Evolutionary conservation across 1,140 invertebrate species (phyloP).

Genomic region (Drosophila arizonae): DNA sequence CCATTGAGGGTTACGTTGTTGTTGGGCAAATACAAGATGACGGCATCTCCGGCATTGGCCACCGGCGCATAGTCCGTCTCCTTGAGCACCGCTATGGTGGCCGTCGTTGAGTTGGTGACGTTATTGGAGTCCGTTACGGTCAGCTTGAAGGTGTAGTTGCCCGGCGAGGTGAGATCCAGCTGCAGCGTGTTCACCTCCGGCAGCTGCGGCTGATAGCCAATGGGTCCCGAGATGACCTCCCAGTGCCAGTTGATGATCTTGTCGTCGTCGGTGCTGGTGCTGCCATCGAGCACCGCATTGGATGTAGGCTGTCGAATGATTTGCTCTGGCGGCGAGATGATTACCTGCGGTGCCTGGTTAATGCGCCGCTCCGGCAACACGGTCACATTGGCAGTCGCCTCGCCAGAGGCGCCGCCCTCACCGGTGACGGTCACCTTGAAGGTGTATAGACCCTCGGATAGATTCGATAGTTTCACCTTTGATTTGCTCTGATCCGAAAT

Average conservation of each 20-base stretch:
- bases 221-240: conserved; percentile 93
- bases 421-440: conserved; percentile 93
- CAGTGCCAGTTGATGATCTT: conserved; percentile 94
- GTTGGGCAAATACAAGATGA: conserved; percentile 94
- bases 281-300: conserved; percentile 94
- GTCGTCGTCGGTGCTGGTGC: conserved; percentile 89
- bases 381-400: conserved; percentile 95
- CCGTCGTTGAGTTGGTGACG: conserved; percentile 91
- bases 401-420: conserved; percentile 88
- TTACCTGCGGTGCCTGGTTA: conserved; percentile 92
- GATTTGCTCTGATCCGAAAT: conserved; percentile 94
- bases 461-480: conserved; percentile 89
- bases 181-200: conserved; percentile 92
- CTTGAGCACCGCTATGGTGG: conserved; percentile 95
- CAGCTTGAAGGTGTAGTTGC: conserved; percentile 96
- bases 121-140: conserved; percentile 97
- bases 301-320: conserved; percentile 94
- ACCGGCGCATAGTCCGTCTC: conserved; percentile 97
- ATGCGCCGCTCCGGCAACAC: conserved; percentile 93
- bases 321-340: conserved; percentile 92
- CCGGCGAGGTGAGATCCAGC: conserved; percentile 91
- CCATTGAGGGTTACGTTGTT: conserved; percentile 95
- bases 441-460: conserved; percentile 93
- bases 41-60: conserved; percentile 95
- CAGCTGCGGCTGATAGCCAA: conserved; percentile 91